Evolutionary conservation across 1,140 invertebrate genomes (phyloP).

Genomic region (Ctenoplectra terminalis): DNA sequence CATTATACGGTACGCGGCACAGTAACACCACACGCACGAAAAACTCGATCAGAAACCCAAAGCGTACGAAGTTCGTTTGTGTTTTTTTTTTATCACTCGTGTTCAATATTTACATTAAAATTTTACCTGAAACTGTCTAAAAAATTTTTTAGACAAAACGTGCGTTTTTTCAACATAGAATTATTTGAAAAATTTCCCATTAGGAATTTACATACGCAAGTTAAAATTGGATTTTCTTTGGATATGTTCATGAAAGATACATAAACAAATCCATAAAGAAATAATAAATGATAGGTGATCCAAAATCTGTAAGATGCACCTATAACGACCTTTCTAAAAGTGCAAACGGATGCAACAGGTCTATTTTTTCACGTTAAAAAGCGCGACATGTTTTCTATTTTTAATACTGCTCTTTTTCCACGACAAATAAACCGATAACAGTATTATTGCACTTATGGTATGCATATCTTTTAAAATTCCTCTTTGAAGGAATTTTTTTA

Average conservation of each 20-base stretch:
- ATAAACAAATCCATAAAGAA: constrained; percentile 20
- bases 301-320: constrained; percentile 18
- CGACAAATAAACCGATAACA: neutral
- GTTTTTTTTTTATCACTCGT: constrained; percentile 24
- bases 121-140: constrained; percentile 38
- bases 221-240: constrained; percentile 14
- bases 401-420: neutral
- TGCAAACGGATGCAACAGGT: constrained; percentile 31
- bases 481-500: neutral
- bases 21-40: constrained; percentile 41
- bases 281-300: constrained; percentile 4
- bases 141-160: constrained; percentile 27
- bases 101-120: constrained; percentile 12
- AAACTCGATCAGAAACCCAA: constrained; percentile 31
- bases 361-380: neutral
- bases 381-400: neutral
- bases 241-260: constrained; percentile 12
- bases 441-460: neutral
- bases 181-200: constrained; percentile 1
- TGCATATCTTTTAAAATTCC: neutral
- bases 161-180: neutral
- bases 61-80: constrained; percentile 60
- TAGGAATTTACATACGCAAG: constrained; percentile 5
- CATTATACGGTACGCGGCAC: constrained; percentile 23
- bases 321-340: constrained; percentile 12